Evolutionary conservation across 2,113 vertebrate genomes (phyloP), one percentile per base, ranked within the genome.

Genomic region (Puffinus mauretanicus): DNA sequence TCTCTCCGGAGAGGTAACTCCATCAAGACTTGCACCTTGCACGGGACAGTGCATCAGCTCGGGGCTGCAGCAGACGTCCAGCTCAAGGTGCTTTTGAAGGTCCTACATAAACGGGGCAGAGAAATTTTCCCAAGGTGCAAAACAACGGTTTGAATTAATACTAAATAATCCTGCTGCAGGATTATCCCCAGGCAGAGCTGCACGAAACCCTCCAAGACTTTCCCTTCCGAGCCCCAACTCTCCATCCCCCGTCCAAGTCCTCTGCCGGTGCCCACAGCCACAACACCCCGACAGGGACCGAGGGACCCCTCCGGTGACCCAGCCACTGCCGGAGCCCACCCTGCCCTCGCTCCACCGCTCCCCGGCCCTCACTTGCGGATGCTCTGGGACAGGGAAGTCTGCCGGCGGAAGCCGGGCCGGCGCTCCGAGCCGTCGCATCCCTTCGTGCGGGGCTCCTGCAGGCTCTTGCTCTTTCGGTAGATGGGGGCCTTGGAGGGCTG

Each of bases 331-430:
- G 1, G 36, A 65, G 25, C 15, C 64, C 7, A 0, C 24, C 42
- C 36, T 11, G 51, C 61, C 60, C 85, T 49, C 47, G 7, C 2
- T 4, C 57, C 8, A 0, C 47, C 4, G 5, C 5, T 3, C 40
- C 2, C 2, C 4, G 14, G 72, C 27, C 42, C 90, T 98, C 97
- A 99, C 99, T 97, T 99, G 97, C 98, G 98, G 92, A 99, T 99
- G 96, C 99, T 99, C 95, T 99, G 99, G 32, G 99, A 99, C 72
- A 99, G 97, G 8, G 99, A 99, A 0, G 98, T 98, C 96, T 99
- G 99, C 67, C 99, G 97, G 22, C 95, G 97, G 86, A 99, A 98
- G 73, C 97, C 97, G 0, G 98, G 96, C 36, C 52, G 98, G 86
- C 97, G 98, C 65, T 98, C 98, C 0, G 54, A 52, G 85, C 82